Evolutionary conservation across 2,113 vertebrate genomes (phyloP).

Genomic region (Neomonachus schauinslandi): DNA sequence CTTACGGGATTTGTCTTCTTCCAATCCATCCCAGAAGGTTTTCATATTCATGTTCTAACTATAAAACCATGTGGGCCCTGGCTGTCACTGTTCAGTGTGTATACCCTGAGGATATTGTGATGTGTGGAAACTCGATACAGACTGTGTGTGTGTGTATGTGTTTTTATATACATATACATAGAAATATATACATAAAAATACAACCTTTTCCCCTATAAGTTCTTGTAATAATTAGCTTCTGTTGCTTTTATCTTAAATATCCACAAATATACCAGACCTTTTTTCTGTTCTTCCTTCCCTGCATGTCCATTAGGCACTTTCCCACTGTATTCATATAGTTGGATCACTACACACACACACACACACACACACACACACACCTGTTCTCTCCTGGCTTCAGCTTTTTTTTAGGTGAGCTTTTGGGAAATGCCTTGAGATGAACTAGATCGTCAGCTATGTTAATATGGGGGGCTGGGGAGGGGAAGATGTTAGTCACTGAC

Average conservation of each 20-base stretch:
- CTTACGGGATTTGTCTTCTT: neutral
- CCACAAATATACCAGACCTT: neutral
- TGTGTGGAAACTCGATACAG: neutral
- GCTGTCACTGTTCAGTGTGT: neutral
- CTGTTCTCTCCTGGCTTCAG: neutral
- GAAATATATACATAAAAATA: neutral
- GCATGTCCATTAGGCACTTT: neutral
- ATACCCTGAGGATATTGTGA: neutral
- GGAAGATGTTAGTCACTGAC: neutral
- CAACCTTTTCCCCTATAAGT: neutral
- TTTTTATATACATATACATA: neutral
- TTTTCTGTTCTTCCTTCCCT: neutral
- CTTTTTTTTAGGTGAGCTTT: neutral
- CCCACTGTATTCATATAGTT: neutral
- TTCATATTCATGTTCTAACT: neutral
- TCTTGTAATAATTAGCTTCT: neutral
- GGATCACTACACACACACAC: neutral
- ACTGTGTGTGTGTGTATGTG: neutral
- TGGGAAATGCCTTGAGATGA: neutral
- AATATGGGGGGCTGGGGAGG: accelerated
- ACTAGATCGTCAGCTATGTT: neutral
- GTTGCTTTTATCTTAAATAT: slow-evolving; percentile 4
- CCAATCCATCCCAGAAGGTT: neutral
- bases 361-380: neutral
- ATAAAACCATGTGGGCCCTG: neutral